These are phyloP conservation scores for Corbicula japonica DNA, from an alignment of 2,888 invertebrate species.

Conservation along the genomic window DNA sequence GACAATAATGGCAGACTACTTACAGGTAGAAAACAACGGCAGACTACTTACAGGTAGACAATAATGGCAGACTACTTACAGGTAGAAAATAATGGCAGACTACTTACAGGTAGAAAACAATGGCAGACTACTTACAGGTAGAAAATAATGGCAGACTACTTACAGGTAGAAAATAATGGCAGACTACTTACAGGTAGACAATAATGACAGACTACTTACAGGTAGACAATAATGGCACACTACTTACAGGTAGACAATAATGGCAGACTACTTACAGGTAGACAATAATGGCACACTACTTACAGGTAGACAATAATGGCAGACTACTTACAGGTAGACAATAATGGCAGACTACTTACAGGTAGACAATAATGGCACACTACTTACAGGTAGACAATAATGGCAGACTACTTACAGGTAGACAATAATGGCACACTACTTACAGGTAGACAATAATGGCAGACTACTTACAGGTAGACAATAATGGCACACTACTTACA, in stretches of 20 bases:
- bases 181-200: too few species aligned
- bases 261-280: slow-evolving; percentile 74
- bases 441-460: slow-evolving; percentile 5
- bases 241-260: slow-evolving; percentile 59
- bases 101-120: too few species aligned
- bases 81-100: too few species aligned
- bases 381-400: slow-evolving; percentile 80
- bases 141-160: too few species aligned
- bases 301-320: not conserved
- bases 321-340: slow-evolving; percentile 10
- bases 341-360: slow-evolving; percentile 57
- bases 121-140: too few species aligned
- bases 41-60: too few species aligned
- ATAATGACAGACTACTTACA: slow-evolving; percentile 1
- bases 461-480: slow-evolving; percentile 57
- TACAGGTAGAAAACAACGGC: too few species aligned
- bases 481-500: slow-evolving; percentile 74
- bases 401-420: slow-evolving; percentile 13
- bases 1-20: too few species aligned
- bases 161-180: too few species aligned
- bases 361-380: slow-evolving; percentile 5
- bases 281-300: slow-evolving; percentile 58
- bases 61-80: too few species aligned
- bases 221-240: not conserved
- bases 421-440: slow-evolving; percentile 15